Conservation (phyloP, 2,888 invertebrate genomes). For the Zaprionus bogoriensis region DNA sequence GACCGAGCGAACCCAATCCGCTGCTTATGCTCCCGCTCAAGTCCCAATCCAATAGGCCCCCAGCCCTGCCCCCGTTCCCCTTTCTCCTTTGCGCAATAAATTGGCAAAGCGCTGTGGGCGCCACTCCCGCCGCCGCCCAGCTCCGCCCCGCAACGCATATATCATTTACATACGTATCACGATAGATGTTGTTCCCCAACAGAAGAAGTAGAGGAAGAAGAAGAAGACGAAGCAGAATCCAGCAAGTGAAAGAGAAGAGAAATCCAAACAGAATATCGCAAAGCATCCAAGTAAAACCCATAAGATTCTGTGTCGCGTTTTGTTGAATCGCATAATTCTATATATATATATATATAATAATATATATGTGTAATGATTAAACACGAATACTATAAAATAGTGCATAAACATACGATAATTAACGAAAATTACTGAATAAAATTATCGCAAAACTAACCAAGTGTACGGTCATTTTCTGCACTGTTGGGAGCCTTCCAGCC, state of each 20-base stretch:
- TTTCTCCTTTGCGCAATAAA: conserved; percentile 11
- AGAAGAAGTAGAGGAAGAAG: background rate
- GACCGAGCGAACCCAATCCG: background rate
- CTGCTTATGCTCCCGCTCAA: conserved; percentile 45
- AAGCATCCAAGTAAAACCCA: conserved; percentile 23
- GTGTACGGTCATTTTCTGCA: too few relatives aligned
- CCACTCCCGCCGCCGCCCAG: background rate
- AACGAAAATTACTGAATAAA: conserved; percentile 73
- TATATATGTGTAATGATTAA: conserved; percentile 54
- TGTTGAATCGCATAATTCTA: conserved; percentile 66
- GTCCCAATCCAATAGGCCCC: background rate
- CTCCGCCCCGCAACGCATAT: conserved; percentile 47
- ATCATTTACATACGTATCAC: conserved; percentile 72
- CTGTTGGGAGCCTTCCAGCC: too few relatives aligned
- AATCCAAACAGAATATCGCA: conserved; percentile 3
- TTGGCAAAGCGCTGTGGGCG: conserved; percentile 53
- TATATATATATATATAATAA: background rate
- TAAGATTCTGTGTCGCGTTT: conserved; percentile 54
- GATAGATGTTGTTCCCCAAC: conserved; percentile 26
- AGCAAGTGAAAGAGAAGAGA: background rate
- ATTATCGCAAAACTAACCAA: conserved; percentile 67
- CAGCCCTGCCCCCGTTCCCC: background rate
- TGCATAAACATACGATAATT: conserved; percentile 76
- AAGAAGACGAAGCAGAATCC: conserved; percentile 8
- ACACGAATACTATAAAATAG: conserved; percentile 79